Conservation (phyloP, 2,888 invertebrate species). For the Lithodes maja region DNA sequence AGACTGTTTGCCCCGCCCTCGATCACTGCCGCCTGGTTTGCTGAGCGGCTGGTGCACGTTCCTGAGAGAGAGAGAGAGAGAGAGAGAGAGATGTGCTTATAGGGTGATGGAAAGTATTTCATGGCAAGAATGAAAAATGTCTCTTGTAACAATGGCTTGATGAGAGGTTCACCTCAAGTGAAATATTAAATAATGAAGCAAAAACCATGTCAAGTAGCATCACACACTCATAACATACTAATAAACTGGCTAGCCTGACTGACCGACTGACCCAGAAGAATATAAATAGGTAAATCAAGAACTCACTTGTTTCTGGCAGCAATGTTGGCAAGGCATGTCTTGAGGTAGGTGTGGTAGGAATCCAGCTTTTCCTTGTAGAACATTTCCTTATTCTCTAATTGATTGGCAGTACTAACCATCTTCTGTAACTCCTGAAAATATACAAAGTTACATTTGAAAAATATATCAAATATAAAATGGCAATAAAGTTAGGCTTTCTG, state of each 20-base stretch:
- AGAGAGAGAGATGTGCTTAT: background rate
- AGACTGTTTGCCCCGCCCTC: slow-evolving; percentile 63
- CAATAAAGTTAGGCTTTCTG: no score
- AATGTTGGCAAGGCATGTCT: slow-evolving; percentile 84
- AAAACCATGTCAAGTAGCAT: no score
- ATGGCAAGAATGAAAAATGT: no score
- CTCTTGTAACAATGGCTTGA: no score
- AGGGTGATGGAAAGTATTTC: no score
- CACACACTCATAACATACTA: no score
- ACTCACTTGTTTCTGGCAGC: slow-evolving; percentile 76
- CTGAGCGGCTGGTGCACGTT: slow-evolving; percentile 56
- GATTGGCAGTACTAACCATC: slow-evolving; percentile 80
- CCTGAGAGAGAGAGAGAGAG: slow-evolving; percentile 9
- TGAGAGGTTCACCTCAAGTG: no score
- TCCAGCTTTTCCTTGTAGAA: slow-evolving; percentile 85
- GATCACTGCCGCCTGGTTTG: slow-evolving; percentile 12
- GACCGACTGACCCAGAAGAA: no score
- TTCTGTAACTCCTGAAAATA: slow-evolving; percentile 78
- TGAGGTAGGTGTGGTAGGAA: slow-evolving; percentile 85
- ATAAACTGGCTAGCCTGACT: no score
- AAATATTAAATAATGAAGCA: no score
- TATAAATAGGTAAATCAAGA: background rate
- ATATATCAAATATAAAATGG: no score
- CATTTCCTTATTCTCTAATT: slow-evolving; percentile 81
- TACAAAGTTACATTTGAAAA: no score